Conservation (phyloP, 1,140 invertebrate genomes). For the Diabrotica virgifera region DNA sequence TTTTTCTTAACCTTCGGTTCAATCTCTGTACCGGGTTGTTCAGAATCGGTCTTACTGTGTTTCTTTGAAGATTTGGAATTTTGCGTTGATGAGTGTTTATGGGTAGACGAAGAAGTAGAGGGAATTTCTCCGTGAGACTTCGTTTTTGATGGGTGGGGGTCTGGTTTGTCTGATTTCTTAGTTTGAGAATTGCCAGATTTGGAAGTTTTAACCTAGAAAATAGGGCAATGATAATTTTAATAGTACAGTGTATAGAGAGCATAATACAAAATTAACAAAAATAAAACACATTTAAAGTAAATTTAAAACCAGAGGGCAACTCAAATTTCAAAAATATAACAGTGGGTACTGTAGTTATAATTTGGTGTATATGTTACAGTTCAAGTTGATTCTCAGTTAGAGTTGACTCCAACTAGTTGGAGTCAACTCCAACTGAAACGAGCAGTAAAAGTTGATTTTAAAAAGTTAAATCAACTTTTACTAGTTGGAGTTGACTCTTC, state of each 20-base stretch:
- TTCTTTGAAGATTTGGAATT: conserved; percentile 3
- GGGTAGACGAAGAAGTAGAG: conserved; percentile 9
- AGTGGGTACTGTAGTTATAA: too few relatives aligned
- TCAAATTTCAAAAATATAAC: too few relatives aligned
- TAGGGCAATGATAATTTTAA: not conserved
- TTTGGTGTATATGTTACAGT: too few relatives aligned
- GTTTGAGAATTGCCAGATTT: conserved; percentile 17
- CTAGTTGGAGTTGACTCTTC: too few relatives aligned
- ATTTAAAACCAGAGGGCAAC: too few relatives aligned
- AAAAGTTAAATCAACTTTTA: too few relatives aligned
- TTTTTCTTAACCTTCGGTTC: conserved; percentile 19
- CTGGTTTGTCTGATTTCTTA: conserved; percentile 15
- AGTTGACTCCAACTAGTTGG: too few relatives aligned
- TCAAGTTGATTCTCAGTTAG: too few relatives aligned
- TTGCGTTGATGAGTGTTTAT: conserved; percentile 7
- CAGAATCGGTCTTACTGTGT: conserved; percentile 8
- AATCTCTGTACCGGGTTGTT: conserved; percentile 7
- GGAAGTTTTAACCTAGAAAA: conserved; percentile 13
- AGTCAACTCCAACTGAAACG: too few relatives aligned
- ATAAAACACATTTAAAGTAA: too few relatives aligned
- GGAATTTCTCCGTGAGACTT: conserved; percentile 16
- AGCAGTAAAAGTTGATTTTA: too few relatives aligned
- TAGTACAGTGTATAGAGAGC: not conserved
- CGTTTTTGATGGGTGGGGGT: conserved; percentile 6
- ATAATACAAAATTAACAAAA: not conserved